These are phyloP conservation scores for Leptodactylus fuscus DNA, from an alignment of 2,113 vertebrate genomes.

Conservation along the genomic window DNA sequence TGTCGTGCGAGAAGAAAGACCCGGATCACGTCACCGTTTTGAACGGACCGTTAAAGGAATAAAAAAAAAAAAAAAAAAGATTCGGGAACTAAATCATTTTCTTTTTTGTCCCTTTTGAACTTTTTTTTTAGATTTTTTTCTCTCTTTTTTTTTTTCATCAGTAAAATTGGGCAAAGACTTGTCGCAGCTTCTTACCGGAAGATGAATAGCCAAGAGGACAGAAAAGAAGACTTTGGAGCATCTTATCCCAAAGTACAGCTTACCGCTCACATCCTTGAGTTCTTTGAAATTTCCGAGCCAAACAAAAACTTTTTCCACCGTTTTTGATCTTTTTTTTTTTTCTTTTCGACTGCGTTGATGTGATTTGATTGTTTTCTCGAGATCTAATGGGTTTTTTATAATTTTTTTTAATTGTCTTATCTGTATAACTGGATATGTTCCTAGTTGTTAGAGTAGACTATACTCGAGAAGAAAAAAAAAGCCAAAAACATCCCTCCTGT, in stretches of 20 bases:
- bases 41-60: too few relatives aligned
- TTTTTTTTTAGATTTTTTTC: background rate
- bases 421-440: background rate
- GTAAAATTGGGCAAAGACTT: constrained; percentile 5
- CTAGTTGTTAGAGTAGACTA: constrained; percentile 11
- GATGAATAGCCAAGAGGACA: constrained; percentile 3
- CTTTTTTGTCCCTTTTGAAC: constrained; percentile 11
- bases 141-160: constrained; percentile 18
- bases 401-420: background rate
- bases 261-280: constrained; percentile 5
- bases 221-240: background rate
- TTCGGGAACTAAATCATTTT: constrained; percentile 12
- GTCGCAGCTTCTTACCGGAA: constrained; percentile 1
- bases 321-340: background rate
- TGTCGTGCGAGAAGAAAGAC: constrained; percentile 71
- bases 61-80: constrained; percentile 13
- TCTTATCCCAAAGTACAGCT: background rate
- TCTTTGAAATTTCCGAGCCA: constrained; percentile 2
- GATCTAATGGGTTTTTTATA: background rate
- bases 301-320: constrained; percentile 19
- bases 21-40: background rate
- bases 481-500: constrained; percentile 58
- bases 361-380: constrained; percentile 6
- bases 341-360: background rate
- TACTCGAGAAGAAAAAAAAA: constrained; percentile 42